These are phyloP conservation scores for Acronicta alni DNA, from an alignment of 2,888 invertebrate species.

Conservation along the genomic window DNA sequence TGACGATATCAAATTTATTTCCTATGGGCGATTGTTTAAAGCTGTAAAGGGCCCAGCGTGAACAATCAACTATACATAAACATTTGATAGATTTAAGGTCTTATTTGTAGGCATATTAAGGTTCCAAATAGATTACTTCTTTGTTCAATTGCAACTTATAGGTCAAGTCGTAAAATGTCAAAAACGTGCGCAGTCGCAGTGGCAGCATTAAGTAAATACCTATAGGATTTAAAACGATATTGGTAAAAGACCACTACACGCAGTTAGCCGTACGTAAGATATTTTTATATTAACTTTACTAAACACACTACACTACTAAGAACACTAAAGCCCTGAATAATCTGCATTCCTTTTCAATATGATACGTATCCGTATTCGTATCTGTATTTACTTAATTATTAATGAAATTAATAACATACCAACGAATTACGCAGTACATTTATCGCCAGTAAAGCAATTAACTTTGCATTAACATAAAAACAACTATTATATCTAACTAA, in stretches of 20 bases:
- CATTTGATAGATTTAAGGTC: slow-evolving; percentile 14
- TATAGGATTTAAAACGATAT: slow-evolving; percentile 35
- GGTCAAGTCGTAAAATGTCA: slow-evolving; percentile 58
- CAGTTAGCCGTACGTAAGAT: slow-evolving; percentile 12
- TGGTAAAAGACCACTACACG: slow-evolving; percentile 1
- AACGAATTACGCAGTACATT: background rate
- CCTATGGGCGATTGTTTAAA: slow-evolving; percentile 37
- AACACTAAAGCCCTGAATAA: too few species aligned
- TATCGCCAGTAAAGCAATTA: slow-evolving; percentile 1
- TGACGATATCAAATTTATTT: slow-evolving; percentile 41
- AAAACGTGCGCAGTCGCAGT: slow-evolving; percentile 48
- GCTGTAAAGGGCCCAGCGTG: slow-evolving; percentile 28
- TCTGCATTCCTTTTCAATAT: too few species aligned
- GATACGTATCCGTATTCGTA: too few species aligned
- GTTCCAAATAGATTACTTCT: slow-evolving; percentile 25
- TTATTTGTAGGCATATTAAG: slow-evolving; percentile 20
- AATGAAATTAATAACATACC: background rate
- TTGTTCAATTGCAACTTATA: slow-evolving; percentile 29
- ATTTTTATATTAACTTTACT: too few species aligned
- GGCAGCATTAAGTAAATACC: slow-evolving; percentile 15
- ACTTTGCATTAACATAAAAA: slow-evolving; percentile 12
- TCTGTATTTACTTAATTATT: too few species aligned
- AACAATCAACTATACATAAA: slow-evolving; percentile 6
- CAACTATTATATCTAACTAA: slow-evolving; percentile 1
- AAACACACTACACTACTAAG: too few species aligned